Base-by-base conservation (phyloP, 2,797 vertebrate genomes). In the Lacerta agilis region DNA sequence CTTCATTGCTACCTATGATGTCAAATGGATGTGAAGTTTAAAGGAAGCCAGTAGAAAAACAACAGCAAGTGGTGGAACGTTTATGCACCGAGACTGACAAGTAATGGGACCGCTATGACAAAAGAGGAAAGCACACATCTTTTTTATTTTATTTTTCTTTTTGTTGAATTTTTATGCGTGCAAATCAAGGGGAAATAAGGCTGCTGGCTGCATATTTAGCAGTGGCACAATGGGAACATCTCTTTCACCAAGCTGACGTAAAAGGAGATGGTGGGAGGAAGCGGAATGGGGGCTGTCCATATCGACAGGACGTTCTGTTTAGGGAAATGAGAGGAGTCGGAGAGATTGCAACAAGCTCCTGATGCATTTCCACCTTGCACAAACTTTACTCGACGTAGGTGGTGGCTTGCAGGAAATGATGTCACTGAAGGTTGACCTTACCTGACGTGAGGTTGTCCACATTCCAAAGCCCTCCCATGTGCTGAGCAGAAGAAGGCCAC, bases 191-290 rank as follows among this genome's bases (percentile, higher is more conserved):
- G 89, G 94, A 81, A 61, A 55, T 8, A 55, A 41, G 10, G 78
- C 83, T 67, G 69, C n/a, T 20, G 77, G 86, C 38, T 89, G 88
- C 82, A 93, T 90, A 82, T 85, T 94, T 91, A 92, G 92, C 88
- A 88, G 71, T 82, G 45, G 55, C 79, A 87, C 71, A 86, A 71
- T 41, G 76, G 83, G 8, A 85, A 8, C 73, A 45, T 76, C 67
- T 67, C 77, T 29, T 9, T 88, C 76, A 61, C 75, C 81, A 69
- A 89, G 79, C 76, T 5, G n/a, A 3, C 15, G 45, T 61, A 13
- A 1, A 0, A 0, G 79, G 82, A 84, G 45, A 72, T 86, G 20
- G 75, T 82, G 69, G 58, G 58, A 10, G 86, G 72, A 84, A 55
- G 2, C 10, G 8, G 69, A 33, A 18, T 5, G 36, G 18, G 75